A percentile compares a stretch with the other conserved stretches of the same genome.
These are phyloP conservation scores for Drosophila tripunctata DNA, from an alignment of 2,888 invertebrate genomes.

Conservation along the genomic window DNA sequence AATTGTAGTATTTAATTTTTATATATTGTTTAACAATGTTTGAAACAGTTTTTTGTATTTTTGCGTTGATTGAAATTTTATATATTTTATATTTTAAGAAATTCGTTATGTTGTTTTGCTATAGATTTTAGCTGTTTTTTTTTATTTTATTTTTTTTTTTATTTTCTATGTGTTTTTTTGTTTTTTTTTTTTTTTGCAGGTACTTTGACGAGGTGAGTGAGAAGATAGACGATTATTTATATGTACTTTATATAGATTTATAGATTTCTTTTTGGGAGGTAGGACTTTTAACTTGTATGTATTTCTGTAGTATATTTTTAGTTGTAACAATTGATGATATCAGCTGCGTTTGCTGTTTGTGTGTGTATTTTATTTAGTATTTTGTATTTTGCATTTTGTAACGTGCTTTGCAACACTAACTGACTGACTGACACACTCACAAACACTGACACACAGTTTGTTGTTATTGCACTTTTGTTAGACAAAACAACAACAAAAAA, in stretches of 20 bases:
- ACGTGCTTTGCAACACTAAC: conserved; percentile 9
- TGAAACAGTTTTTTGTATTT: conserved; percentile 10
- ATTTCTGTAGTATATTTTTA: conserved; percentile 4
- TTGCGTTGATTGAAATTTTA: not conserved
- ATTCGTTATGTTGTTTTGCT: conserved; percentile 21
- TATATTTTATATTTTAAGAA: conserved; percentile 5
- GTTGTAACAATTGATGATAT: too few species aligned
- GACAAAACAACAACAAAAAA: conserved; percentile 21
- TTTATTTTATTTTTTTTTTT: conserved; percentile 11
- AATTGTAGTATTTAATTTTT: conserved; percentile 1
- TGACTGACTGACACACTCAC: not conserved
- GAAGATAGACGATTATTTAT: conserved; percentile 36
- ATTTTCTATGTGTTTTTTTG: conserved; percentile 17
- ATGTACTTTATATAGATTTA: conserved; percentile 15
- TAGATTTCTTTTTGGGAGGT: conserved; percentile 35
- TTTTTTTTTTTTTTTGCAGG: conserved; percentile 59
- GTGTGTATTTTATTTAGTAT: too few species aligned
- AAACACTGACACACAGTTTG: not conserved
- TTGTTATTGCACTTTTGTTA: conserved; percentile 21
- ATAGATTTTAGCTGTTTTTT: not conserved
- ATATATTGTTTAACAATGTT: conserved; percentile 8
- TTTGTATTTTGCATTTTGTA: conserved; percentile 4
- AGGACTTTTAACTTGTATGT: conserved; percentile 32
- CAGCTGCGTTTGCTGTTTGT: too few species aligned
- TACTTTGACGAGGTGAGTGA: conserved; percentile 75